phyloP scores from a whole-genome alignment of 2,888 invertebrate genomes.

The Hydriomena furcata region DNA sequence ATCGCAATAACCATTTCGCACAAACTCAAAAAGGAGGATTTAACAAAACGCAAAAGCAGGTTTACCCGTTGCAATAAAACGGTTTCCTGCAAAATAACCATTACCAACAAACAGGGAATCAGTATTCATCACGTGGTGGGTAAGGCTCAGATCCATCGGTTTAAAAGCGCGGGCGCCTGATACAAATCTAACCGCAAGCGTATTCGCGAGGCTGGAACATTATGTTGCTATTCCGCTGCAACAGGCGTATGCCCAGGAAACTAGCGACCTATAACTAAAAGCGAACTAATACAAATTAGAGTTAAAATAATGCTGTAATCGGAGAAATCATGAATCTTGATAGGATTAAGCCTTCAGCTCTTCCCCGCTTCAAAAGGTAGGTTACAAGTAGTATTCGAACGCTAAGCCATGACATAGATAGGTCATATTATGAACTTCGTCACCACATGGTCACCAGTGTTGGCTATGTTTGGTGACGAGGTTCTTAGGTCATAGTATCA shows the following conservation, averaged over 20 bases:
- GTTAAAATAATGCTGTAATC: too few relatives aligned
- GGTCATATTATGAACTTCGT: too few relatives aligned
- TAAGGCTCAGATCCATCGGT: conserved; percentile 16
- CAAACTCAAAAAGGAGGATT: not conserved
- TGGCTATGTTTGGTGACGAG: too few relatives aligned
- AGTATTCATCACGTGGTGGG: conserved; percentile 22
- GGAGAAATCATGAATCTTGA: too few relatives aligned
- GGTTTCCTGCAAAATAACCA: conserved; percentile 13
- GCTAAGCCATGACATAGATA: too few relatives aligned
- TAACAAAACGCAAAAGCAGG: not conserved
- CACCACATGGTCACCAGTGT: too few relatives aligned
- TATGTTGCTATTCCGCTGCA: conserved; percentile 27
- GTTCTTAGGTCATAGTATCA: too few relatives aligned
- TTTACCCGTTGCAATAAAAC: conserved; percentile 15
- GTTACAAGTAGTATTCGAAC: too few relatives aligned
- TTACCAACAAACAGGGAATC: conserved; percentile 14
- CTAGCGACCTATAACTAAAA: too few relatives aligned
- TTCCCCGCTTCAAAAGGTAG: too few relatives aligned
- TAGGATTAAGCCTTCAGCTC: too few relatives aligned
- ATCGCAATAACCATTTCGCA: not conserved
- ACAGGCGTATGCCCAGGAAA: conserved; percentile 23
- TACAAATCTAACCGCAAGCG: conserved; percentile 26
- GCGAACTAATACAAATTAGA: too few relatives aligned
- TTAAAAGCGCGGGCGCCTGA: conserved; percentile 22
- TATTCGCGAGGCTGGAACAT: conserved; percentile 8